Conservation (phyloP, 2,888 invertebrate genomes). For the Cryptocephalus moraei region DNA sequence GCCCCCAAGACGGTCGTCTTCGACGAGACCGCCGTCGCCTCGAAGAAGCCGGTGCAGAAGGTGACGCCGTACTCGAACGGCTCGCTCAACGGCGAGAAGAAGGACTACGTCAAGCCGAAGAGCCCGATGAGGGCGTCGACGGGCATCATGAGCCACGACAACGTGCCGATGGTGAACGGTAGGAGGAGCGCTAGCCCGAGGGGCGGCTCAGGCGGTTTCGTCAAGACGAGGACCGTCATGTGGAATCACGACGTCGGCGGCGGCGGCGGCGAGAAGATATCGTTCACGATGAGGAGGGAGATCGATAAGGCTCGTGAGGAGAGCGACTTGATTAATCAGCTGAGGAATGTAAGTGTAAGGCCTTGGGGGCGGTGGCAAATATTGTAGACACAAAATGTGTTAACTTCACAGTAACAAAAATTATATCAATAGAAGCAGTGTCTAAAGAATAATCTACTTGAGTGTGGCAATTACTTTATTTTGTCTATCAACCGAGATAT, state of each 20-base stretch:
- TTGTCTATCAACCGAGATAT: too few relatives aligned
- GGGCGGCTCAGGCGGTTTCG: background rate
- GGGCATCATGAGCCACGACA: conserved; percentile 50
- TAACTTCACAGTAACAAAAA: too few relatives aligned
- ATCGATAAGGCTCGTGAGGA: conserved; percentile 87
- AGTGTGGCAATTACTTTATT: too few relatives aligned
- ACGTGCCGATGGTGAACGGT: conserved; percentile 33
- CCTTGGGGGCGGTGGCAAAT: background rate
- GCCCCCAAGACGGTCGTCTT: conserved; percentile 48
- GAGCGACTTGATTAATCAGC: conserved; percentile 70
- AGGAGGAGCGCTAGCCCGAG: conserved; percentile 11
- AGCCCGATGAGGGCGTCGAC: conserved; percentile 55
- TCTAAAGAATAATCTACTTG: too few relatives aligned
- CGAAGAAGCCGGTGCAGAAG: conserved; percentile 62
- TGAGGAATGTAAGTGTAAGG: conserved; percentile 59
- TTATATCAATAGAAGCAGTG: too few relatives aligned
- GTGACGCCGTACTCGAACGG: conserved; percentile 40
- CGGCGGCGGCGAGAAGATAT: conserved; percentile 59
- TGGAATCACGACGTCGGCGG: conserved; percentile 63
- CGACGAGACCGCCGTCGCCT: conserved; percentile 36
- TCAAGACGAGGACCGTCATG: conserved; percentile 43
- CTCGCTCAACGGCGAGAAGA: conserved; percentile 22
- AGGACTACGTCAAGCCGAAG: conserved; percentile 51
- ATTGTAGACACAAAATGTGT: background rate
- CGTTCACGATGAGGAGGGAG: conserved; percentile 86